Percentiles rank a stretch among this genome's conserved stretches.
Conservation (phyloP, 2,797 vertebrate species). For the Mustela erminea region DNA sequence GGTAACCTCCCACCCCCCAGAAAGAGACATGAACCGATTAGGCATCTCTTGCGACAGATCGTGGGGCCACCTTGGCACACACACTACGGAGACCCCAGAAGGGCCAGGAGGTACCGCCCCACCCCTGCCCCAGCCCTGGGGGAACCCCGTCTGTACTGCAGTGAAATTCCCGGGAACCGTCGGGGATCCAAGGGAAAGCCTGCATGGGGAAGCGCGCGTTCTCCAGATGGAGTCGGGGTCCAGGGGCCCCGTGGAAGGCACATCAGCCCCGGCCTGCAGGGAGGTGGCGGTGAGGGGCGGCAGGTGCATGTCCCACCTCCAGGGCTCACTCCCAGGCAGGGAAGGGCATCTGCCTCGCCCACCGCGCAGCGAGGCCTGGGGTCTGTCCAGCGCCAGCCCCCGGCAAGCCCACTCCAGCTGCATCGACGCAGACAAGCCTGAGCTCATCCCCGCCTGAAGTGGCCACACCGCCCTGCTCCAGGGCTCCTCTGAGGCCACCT, state of each 20-base stretch:
- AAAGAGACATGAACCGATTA: rapidly evolving
- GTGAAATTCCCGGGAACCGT: not conserved
- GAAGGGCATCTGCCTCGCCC: rapidly evolving
- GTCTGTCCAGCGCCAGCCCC: not conserved
- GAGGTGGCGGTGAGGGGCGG: rapidly evolving
- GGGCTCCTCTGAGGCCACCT: not conserved
- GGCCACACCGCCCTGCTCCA: rapidly evolving
- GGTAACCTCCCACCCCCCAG: not conserved
- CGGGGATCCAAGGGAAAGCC: not conserved
- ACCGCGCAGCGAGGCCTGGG: rapidly evolving
- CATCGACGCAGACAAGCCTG: rapidly evolving
- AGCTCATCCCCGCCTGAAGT: too few species aligned
- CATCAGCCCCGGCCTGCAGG: not conserved
- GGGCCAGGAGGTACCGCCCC: rapidly evolving
- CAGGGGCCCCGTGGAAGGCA: rapidly evolving
- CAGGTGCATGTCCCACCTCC: rapidly evolving
- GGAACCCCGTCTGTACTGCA: not conserved
- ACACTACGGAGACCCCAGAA: rapidly evolving
- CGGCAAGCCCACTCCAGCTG: rapidly evolving
- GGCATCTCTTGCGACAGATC: not conserved
- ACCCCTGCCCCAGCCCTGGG: rapidly evolving
- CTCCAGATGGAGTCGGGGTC: rapidly evolving
- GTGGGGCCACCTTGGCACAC: rapidly evolving
- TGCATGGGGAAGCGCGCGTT: rapidly evolving
- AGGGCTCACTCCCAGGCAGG: rapidly evolving